Evolutionary conservation across 2,113 vertebrate species (phyloP).

Genomic region (Petromus typicus): DNA sequence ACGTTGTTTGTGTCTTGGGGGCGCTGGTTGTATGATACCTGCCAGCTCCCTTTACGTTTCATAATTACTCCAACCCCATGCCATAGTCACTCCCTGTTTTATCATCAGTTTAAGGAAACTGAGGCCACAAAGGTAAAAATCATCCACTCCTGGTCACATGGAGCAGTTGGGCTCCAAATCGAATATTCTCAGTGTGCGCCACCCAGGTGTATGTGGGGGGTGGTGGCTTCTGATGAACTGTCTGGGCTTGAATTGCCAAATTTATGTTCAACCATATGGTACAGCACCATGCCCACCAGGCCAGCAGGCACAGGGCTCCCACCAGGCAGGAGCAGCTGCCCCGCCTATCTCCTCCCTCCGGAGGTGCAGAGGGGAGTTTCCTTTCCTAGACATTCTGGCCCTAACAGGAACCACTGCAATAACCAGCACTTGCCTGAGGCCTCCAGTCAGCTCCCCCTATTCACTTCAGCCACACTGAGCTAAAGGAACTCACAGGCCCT

Average conservation of each 20-base stretch:
- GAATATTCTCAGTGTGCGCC: not conserved
- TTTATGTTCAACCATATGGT: fast-evolving
- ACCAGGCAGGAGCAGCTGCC: not conserved
- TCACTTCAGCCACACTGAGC: not conserved
- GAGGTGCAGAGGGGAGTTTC: not conserved
- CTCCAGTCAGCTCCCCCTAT: not conserved
- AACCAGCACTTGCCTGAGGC: not conserved
- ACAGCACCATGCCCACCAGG: no score
- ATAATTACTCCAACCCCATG: no score
- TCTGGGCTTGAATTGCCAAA: not conserved
- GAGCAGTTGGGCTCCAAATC: fast-evolving
- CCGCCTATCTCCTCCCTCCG: not conserved
- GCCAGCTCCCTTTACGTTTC: not conserved
- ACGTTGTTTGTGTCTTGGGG: fast-evolving
- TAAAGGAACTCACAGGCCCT: not conserved
- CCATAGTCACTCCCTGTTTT: not conserved
- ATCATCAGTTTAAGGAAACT: not conserved
- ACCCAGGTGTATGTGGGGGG: not conserved
- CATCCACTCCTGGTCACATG: fast-evolving
- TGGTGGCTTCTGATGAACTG: not conserved
- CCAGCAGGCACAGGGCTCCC: not conserved
- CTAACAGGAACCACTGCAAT: not conserved
- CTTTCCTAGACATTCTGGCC: not conserved
- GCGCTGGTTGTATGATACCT: fast-evolving
- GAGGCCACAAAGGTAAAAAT: not conserved